A percentile compares a stretch with the other conserved stretches of the same genome.
Evolutionary conservation across 2,888 invertebrate genomes (phyloP).

Genomic region (Nymphalis polychloros): DNA sequence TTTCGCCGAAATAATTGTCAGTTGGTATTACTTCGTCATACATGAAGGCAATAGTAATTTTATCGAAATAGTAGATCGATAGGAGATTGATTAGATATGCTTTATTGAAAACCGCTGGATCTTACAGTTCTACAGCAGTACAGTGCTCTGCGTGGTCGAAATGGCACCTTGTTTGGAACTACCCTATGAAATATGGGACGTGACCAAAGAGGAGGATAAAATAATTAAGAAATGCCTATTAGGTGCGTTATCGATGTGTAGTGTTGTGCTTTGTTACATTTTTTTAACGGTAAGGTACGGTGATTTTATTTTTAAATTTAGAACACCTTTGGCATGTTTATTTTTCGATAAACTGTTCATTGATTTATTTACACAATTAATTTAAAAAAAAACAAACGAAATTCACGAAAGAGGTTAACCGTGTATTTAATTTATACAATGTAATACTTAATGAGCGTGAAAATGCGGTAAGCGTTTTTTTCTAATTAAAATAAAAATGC

Average conservation of each 20-base stretch:
- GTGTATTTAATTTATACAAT: no score
- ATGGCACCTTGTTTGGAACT: conserved; percentile 67
- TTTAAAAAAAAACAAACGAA: no score
- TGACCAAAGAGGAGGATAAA: conserved; percentile 66
- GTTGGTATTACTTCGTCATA: neutral
- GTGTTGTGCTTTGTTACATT: conserved; percentile 34
- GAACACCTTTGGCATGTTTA: no score
- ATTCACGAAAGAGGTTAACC: no score
- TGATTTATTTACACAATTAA: no score
- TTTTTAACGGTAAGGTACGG: neutral
- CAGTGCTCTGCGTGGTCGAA: conserved; percentile 23
- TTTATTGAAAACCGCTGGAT: conserved; percentile 48
- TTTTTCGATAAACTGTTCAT: no score
- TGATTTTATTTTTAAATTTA: neutral
- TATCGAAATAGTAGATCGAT: conserved; percentile 34
- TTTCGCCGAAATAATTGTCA: no score
- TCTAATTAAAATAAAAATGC: no score
- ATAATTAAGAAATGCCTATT: conserved; percentile 66
- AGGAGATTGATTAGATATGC: conserved; percentile 38
- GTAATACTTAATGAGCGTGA: no score
- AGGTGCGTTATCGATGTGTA: conserved; percentile 58
- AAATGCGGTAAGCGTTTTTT: no score
- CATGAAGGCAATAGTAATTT: conserved; percentile 10
- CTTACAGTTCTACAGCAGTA: conserved; percentile 43
- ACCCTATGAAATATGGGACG: conserved; percentile 64